Evolutionary conservation across 2,888 invertebrate genomes (phyloP).

Genomic region (Epirrhoe alternata): DNA sequence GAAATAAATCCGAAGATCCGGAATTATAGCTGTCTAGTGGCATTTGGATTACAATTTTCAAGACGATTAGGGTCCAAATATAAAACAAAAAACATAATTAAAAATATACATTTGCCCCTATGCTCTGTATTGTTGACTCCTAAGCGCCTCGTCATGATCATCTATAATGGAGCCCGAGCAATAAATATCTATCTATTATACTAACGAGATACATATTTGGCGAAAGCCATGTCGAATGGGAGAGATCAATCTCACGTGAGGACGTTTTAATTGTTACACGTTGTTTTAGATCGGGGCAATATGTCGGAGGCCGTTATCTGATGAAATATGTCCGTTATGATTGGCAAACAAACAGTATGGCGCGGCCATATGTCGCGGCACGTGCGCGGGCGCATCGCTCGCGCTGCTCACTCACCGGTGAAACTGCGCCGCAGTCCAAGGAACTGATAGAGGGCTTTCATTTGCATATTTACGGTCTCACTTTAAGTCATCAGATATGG

Average conservation of each 20-base stretch:
- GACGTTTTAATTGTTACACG: slow-evolving; percentile 77
- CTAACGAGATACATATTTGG: slow-evolving; percentile 50
- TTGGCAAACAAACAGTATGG: slow-evolving; percentile 85
- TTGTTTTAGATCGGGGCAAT: slow-evolving; percentile 81
- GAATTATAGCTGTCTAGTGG: no score
- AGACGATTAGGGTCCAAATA: background rate
- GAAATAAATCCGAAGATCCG: no score
- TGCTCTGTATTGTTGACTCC: slow-evolving; percentile 8
- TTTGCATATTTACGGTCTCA: slow-evolving; percentile 33
- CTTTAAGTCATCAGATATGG: slow-evolving; percentile 24
- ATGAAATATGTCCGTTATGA: slow-evolving; percentile 86
- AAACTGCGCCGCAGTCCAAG: slow-evolving; percentile 62
- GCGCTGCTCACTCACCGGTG: slow-evolving; percentile 81
- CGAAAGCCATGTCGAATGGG: slow-evolving; percentile 69
- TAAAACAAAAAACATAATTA: background rate
- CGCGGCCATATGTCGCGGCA: slow-evolving; percentile 83
- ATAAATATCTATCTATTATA: slow-evolving; percentile 42
- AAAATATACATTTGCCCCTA: background rate
- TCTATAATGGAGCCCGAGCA: slow-evolving; percentile 30
- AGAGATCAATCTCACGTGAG: slow-evolving; percentile 59
- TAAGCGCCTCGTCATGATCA: slow-evolving; percentile 34
- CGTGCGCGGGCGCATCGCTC: slow-evolving; percentile 80
- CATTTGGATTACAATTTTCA: background rate
- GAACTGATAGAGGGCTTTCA: slow-evolving; percentile 31
- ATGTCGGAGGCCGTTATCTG: slow-evolving; percentile 83